Conservation (phyloP, 2,113 vertebrate species). For the Hippolais icterina region DNA sequence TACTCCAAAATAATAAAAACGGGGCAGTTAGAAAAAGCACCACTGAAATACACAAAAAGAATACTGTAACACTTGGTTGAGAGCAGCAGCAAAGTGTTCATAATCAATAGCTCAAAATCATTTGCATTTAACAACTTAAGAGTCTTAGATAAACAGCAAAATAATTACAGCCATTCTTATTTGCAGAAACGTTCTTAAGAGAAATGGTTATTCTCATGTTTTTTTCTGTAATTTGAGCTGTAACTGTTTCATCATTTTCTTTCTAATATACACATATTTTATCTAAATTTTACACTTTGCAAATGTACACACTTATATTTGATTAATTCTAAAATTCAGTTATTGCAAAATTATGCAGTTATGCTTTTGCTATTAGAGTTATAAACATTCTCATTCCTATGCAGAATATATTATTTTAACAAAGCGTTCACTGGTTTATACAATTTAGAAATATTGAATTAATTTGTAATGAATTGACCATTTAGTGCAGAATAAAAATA, state of each 20-base stretch:
- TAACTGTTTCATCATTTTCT: not conserved
- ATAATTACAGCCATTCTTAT: not conserved
- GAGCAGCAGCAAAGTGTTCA: not conserved
- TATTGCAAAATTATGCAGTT: not conserved
- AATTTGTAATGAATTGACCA: conserved; percentile 8
- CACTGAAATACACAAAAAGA: not conserved
- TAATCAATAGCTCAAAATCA: not conserved
- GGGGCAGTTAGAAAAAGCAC: not conserved
- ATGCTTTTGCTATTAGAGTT: not conserved
- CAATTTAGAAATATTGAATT: conserved; percentile 6
- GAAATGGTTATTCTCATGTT: not conserved
- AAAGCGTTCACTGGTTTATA: not conserved
- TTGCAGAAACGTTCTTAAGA: not conserved
- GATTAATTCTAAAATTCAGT: not conserved
- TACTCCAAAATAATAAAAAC: not conserved
- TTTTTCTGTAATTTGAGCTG: not conserved
- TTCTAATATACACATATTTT: not conserved
- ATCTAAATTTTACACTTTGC: not conserved
- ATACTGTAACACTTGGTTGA: not conserved
- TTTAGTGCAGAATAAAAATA: conserved; percentile 14
- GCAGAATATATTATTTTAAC: not conserved
- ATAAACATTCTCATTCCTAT: not conserved
- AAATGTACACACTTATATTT: not conserved
- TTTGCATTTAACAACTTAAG: not conserved
- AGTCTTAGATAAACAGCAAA: not conserved